Conservation (phyloP, 2,113 vertebrate species). For the Mus musculus region GRCm39 chr11:43100501-43101000, state of each 20-base stretch:
- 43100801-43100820: background rate
- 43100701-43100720: background rate
- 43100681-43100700: background rate
- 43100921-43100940: background rate
- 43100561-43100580: background rate
- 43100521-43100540: background rate
- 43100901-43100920: background rate
- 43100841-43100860: background rate
- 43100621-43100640: background rate
- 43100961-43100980: background rate
- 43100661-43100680: background rate
- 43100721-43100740: too few species aligned
- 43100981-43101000: background rate
- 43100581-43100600: background rate
- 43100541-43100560: background rate
- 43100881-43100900: background rate
- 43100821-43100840: background rate
- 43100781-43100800: background rate
- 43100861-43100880: background rate
- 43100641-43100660: background rate
- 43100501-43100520: background rate
- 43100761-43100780: background rate
- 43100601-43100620: background rate
- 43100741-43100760: background rate
- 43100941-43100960: background rate